Conservation (phyloP, 1,140 invertebrate genomes). For the Heterodera carotae region DNA sequence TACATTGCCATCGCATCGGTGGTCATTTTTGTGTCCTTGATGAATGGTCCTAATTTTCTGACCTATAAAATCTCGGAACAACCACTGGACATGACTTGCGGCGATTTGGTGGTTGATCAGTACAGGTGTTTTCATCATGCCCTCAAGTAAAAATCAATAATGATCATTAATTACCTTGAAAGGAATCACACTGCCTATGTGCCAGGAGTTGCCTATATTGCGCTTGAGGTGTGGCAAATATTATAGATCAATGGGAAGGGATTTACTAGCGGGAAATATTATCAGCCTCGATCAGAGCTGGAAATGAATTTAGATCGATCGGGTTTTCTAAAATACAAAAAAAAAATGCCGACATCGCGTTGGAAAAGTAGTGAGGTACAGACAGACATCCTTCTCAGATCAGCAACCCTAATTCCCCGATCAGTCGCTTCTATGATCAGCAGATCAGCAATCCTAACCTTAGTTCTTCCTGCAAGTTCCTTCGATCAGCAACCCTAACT, state of each 20-base stretch:
- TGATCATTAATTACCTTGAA: not conserved
- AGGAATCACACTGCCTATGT: conserved; percentile 52
- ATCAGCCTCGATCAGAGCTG: too few species aligned
- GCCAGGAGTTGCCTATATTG: conserved; percentile 61
- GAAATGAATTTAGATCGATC: too few species aligned
- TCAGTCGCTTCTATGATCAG: too few species aligned
- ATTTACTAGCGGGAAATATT: too few species aligned
- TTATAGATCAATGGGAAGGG: too few species aligned
- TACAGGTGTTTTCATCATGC: not conserved
- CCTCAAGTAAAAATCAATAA: not conserved
- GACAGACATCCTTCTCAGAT: too few species aligned
- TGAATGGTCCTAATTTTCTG: conserved; percentile 63
- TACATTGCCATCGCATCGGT: conserved; percentile 60
- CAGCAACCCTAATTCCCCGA: too few species aligned
- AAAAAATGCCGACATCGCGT: too few species aligned
- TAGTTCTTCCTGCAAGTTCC: not conserved
- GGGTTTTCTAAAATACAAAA: too few species aligned
- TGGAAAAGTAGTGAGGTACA: too few species aligned
- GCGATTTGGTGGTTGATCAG: conserved; percentile 20
- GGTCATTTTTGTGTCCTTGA: conserved; percentile 50
- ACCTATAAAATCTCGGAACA: conserved; percentile 65
- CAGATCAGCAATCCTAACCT: too few species aligned
- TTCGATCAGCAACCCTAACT: too few species aligned
- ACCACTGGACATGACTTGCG: conserved; percentile 43
- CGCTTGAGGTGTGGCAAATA: conserved; percentile 34